These are phyloP conservation scores for Mylabris sibirica DNA, from an alignment of 2,888 invertebrate species.

Conservation along the genomic window DNA sequence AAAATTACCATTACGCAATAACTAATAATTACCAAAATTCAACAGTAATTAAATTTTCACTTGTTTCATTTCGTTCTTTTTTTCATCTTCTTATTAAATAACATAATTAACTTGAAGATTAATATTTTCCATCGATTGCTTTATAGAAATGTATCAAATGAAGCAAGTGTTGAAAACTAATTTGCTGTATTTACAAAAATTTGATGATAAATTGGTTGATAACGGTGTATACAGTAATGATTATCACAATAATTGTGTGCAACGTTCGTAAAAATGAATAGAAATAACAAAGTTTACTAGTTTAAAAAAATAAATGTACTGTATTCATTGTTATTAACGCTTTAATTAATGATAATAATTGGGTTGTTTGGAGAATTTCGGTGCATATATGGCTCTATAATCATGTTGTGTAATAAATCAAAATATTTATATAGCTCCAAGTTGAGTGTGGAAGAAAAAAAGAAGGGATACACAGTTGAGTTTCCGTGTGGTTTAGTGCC, in stretches of 20 bases:
- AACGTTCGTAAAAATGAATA: neutral
- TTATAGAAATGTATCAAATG: conserved; percentile 5
- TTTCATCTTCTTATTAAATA: too few relatives aligned
- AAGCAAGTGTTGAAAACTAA: conserved; percentile 11
- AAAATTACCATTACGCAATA: neutral
- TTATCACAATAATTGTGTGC: neutral
- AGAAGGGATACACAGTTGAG: too few relatives aligned
- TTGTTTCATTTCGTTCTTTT: conserved; percentile 9
- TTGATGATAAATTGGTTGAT: conserved; percentile 12
- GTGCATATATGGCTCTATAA: conserved; percentile 6
- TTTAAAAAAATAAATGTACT: neutral
- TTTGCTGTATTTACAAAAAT: conserved; percentile 14
- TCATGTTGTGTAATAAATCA: neutral
- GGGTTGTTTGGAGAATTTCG: neutral
- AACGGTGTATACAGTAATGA: neutral
- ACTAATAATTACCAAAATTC: conserved; percentile 8
- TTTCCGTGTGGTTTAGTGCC: neutral
- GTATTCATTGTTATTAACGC: neutral
- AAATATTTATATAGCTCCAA: too few relatives aligned
- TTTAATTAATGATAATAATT: neutral
- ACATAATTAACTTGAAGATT: neutral
- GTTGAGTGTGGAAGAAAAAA: too few relatives aligned
- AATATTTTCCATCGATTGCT: conserved; percentile 6
- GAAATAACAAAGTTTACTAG: neutral
- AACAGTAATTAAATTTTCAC: conserved; percentile 16